Conservation (phyloP, 30 jellyfish, hydroid and myxozoan species). For the Aurelia coerulea region DNA sequence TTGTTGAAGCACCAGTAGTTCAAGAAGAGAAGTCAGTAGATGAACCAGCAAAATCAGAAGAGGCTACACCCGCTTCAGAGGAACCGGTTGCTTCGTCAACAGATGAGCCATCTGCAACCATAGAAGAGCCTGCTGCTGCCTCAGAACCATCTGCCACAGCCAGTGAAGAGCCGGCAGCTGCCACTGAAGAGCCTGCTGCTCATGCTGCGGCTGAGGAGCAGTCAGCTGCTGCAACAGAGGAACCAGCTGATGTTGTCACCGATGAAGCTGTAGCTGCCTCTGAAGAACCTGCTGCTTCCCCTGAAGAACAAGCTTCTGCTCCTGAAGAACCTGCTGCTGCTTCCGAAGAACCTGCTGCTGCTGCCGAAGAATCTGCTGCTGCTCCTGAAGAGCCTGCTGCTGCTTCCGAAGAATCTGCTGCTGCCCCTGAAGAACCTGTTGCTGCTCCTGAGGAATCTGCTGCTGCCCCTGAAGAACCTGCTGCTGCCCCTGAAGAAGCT, state of each 20-base stretch:
- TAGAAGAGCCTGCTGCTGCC: conserved; percentile 25
- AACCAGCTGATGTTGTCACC: background rate
- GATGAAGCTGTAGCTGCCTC: conserved; percentile 28
- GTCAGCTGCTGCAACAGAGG: conserved; percentile 16
- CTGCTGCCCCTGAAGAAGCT: conserved; percentile 22
- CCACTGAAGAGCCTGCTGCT: conserved; percentile 17
- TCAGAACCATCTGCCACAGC: conserved; percentile 35
- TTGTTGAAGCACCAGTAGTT: background rate
- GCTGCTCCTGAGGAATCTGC: conserved; percentile 20
- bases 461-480: conserved; percentile 42
- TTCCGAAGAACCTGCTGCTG: conserved; percentile 11
- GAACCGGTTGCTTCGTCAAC: conserved; percentile 12
- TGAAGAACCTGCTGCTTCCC: conserved; percentile 18
- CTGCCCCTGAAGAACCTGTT: background rate
- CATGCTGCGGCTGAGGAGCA: conserved; percentile 7
- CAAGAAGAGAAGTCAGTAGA: conserved; percentile 5
- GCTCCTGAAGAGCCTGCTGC: conserved; percentile 40
- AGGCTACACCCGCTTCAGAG: background rate
- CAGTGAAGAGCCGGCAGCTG: conserved; percentile 24
- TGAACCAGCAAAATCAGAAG: conserved; percentile 29
- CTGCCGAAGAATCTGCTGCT: background rate
- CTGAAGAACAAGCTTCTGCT: conserved; percentile 40
- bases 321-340: conserved; percentile 23
- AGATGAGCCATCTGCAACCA: conserved; percentile 10
- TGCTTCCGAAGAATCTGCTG: background rate